Evolutionary conservation across 2,888 invertebrate species (phyloP), one percentile per base, ranked within the genome.

Genomic region (Sesamia inferens): DNA sequence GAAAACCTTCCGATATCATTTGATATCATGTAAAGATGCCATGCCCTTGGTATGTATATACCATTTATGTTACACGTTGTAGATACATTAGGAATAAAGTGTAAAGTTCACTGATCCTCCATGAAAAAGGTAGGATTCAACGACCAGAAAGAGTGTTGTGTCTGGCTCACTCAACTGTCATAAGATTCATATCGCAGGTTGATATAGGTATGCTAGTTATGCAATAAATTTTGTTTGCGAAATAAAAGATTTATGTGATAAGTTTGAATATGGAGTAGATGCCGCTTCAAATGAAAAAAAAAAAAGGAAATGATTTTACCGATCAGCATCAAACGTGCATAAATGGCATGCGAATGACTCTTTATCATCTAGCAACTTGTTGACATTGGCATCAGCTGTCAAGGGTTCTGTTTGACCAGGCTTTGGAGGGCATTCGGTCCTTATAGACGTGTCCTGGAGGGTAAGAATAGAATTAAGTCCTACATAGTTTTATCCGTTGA

Each of bases 251-350:
- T 51, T 51, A 11, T 4, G 10, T 31, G 31, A 31, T 31, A 3
- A 31, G 31, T 31, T 31, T 31, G 31, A 31, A 10, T 10, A 8
- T 1, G 51, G 8, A 10, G 10, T 51, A 51, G 19, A 51, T 0
- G 19, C 19, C 19, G 10, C 51, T 4, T 10, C 19, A 54, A 5
- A 51, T 51, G 5, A 10, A 62, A 16, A 47, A 63, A 16, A 13
- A 24, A 7, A 31, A 5, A 39, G 5, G 39, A 39, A 39, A 39
- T 39, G 0, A 5, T n/a, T 48, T 19, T 51, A 95, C 96, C 96
- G 90, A 84, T 96, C 95, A 68, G 95, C 93, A 51, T 94, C 93
- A 81, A 95, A 95, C 0, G 88, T 69, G 68, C 96, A 96, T 31
- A 95, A 75, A 57, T 96, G 96, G 44, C 96, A 96, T 0, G 86